phyloP scores from a whole-genome alignment of 1,140 invertebrate species.

The Hypothenemus hampei region DNA sequence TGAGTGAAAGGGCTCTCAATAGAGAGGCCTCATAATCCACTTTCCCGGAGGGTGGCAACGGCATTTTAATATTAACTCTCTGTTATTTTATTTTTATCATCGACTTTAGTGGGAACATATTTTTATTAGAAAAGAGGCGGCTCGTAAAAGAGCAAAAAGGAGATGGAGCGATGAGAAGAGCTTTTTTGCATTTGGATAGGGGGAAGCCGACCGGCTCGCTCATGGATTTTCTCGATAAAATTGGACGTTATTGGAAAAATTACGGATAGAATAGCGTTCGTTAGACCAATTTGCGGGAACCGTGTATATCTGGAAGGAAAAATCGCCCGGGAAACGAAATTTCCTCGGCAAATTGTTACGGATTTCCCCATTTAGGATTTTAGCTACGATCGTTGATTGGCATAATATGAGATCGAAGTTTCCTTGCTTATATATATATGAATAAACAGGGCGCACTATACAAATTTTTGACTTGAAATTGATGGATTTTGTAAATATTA shows the following conservation, averaged over 20 bases:
- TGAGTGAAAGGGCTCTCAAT: slow-evolving; percentile 11
- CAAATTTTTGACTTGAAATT: too few species aligned
- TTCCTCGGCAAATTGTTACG: slow-evolving; percentile 13
- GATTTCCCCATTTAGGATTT: neutral
- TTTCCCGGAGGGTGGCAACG: slow-evolving; percentile 14
- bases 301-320: slow-evolving; percentile 26
- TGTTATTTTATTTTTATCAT: slow-evolving; percentile 9
- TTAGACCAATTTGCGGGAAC: slow-evolving; percentile 36
- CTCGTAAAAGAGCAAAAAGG: too few species aligned
- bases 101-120: slow-evolving; percentile 20
- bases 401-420: too few species aligned
- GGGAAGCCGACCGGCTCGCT: too few species aligned
- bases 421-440: too few species aligned
- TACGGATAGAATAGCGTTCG: slow-evolving; percentile 37
- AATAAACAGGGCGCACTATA: too few species aligned
- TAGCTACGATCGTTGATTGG: too few species aligned
- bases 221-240: too few species aligned
- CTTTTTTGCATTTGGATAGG: too few species aligned
- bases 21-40: slow-evolving; percentile 8
- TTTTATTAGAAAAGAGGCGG: too few species aligned
- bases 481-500: too few species aligned
- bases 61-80: slow-evolving; percentile 15
- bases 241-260: slow-evolving; percentile 40
- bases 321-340: slow-evolving; percentile 15
- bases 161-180: too few species aligned